phyloP scores from a whole-genome alignment of 2,888 invertebrate species.

The Bhutanitis thaidina region DNA sequence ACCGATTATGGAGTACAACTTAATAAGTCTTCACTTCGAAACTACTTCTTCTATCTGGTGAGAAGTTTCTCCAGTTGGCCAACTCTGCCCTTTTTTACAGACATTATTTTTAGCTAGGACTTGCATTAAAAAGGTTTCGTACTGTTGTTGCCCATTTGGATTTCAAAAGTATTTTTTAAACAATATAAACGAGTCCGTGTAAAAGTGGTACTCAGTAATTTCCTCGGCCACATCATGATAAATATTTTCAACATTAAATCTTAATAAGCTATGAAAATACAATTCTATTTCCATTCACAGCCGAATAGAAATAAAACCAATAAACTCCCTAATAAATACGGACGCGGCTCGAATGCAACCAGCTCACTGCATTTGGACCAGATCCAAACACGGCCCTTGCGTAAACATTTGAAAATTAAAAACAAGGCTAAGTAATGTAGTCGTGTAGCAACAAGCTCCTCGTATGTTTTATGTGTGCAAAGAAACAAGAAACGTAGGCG shows the following conservation, averaged over 20 bases:
- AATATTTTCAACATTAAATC: background rate
- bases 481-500: background rate
- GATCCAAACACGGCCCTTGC: conserved; percentile 6
- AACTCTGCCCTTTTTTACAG: too few relatives aligned
- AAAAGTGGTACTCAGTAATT: too few relatives aligned
- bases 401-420: conserved; percentile 17
- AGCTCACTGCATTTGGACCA: conserved; percentile 11
- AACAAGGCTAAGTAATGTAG: conserved; percentile 7
- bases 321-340: conserved; percentile 13
- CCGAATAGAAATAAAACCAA: conserved; percentile 12
- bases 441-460: background rate
- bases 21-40: too few relatives aligned
- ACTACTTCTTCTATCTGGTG: too few relatives aligned
- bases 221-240: too few relatives aligned
- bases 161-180: too few relatives aligned
- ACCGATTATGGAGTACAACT: too few relatives aligned
- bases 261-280: background rate
- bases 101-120: too few relatives aligned
- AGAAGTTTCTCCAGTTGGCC: too few relatives aligned
- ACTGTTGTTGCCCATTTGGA: too few relatives aligned
- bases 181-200: too few relatives aligned
- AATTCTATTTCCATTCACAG: conserved; percentile 12
- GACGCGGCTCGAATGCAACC: conserved; percentile 1
- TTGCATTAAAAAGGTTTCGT: too few relatives aligned
- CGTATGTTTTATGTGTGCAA: background rate